Conservation (phyloP, 2,888 invertebrate species). For the Ophonus ardosiacus region DNA sequence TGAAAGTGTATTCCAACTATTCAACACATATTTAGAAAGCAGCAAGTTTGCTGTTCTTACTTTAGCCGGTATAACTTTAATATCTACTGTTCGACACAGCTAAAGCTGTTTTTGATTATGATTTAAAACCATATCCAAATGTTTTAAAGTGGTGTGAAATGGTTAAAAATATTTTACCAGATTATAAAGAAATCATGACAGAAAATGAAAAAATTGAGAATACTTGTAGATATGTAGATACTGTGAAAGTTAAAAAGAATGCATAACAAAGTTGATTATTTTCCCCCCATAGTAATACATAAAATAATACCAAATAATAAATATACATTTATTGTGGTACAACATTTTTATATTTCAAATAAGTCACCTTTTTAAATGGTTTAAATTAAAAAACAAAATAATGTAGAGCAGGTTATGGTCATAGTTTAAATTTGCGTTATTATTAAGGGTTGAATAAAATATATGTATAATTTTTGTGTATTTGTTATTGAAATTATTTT, state of each 20-base stretch:
- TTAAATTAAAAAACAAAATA: no score
- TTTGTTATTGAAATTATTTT: no score
- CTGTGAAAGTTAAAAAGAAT: slow-evolving; percentile 12
- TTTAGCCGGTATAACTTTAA: slow-evolving; percentile 77
- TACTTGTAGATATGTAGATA: slow-evolving; percentile 41
- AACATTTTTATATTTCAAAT: no score
- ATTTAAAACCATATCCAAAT: slow-evolving; percentile 47
- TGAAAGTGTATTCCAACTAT: slow-evolving; percentile 73
- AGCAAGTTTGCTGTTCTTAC: slow-evolving; percentile 76
- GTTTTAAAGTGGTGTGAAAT: slow-evolving; percentile 34
- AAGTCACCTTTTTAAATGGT: no score
- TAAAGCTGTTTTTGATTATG: slow-evolving; percentile 56
- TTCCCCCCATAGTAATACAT: no score
- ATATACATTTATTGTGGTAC: no score
- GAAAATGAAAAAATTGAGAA: slow-evolving; percentile 49
- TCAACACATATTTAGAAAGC: slow-evolving; percentile 74
- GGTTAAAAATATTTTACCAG: slow-evolving; percentile 34
- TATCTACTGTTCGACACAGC: slow-evolving; percentile 73
- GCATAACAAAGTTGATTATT: no score
- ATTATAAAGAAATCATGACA: slow-evolving; percentile 47
- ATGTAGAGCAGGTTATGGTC: no score
- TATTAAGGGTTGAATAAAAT: no score
- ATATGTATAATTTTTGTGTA: no score
- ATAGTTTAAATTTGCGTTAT: no score
- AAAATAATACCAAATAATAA: no score